Conservation (phyloP, 2,113 vertebrate species). For the Malurus melanocephalus region DNA sequence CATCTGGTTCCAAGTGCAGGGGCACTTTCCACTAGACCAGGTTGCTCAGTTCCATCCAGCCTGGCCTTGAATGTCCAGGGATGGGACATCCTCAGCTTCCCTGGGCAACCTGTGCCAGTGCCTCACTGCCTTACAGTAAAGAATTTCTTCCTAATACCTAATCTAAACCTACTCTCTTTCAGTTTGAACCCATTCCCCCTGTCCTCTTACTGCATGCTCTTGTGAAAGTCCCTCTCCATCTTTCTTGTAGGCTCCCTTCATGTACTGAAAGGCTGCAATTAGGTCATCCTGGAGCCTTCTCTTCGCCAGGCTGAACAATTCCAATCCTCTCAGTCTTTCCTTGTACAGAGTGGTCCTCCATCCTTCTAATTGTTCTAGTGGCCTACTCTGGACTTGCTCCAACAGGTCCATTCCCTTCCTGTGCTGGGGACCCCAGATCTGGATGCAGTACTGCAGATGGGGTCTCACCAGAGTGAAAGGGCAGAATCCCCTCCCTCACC, state of each 20-base stretch:
- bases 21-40: neutral
- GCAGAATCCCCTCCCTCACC: accelerated
- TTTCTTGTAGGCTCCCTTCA: neutral
- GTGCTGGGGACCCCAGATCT: neutral
- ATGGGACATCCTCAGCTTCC: neutral
- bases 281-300: neutral
- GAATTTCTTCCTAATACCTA: neutral
- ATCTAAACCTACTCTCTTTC: neutral
- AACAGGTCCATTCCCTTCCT: neutral
- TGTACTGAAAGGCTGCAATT: neutral
- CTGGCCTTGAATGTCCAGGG: neutral
- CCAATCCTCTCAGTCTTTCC: neutral
- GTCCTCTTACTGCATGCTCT: neutral
- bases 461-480: neutral
- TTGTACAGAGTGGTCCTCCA: neutral
- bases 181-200: neutral
- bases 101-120: neutral
- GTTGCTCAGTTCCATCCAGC: neutral
- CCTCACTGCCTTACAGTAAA: neutral
- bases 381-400: neutral
- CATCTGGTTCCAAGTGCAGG: neutral
- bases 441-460: neutral
- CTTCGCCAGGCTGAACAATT: neutral
- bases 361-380: no score
- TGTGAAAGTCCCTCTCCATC: neutral